Conservation (phyloP, 92 coral and sea anemone species). For the Parazoanthus swiftii region DNA sequence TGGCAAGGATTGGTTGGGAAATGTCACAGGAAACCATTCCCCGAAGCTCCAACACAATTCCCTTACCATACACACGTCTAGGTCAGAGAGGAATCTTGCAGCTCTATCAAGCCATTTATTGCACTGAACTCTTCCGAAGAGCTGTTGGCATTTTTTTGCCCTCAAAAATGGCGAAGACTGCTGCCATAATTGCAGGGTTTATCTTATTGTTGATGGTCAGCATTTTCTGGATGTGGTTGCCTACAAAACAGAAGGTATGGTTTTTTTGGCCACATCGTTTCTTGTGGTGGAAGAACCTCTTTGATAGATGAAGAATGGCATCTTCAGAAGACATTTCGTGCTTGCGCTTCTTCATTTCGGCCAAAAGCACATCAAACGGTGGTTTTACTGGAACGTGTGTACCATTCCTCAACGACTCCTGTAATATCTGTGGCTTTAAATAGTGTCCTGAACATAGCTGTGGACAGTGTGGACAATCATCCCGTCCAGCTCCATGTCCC, state of each 20-base stretch:
- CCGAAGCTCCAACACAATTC: too few species aligned
- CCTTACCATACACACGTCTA: too few species aligned
- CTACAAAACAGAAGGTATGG: too few species aligned
- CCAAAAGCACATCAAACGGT: conserved; percentile 38
- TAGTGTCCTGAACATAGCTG: conserved; percentile 47
- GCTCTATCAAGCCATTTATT: too few species aligned
- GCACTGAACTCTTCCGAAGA: too few species aligned
- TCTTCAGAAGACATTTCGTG: conserved; percentile 42
- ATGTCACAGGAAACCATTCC: too few species aligned
- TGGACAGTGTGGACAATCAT: conserved; percentile 47
- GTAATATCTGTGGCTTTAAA: conserved; percentile 40
- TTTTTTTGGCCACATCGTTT: conserved; percentile 44
- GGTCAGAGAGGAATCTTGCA: not conserved
- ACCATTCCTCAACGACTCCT: conserved; percentile 35
- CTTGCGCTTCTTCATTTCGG: conserved; percentile 37
- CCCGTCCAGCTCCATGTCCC: conserved; percentile 51
- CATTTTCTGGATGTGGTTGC: too few species aligned
- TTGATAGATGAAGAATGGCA: conserved; percentile 37
- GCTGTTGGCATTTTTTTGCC: too few species aligned
- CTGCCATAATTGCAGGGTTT: too few species aligned
- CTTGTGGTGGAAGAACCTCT: conserved; percentile 49
- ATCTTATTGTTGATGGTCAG: too few species aligned
- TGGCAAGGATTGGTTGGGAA: too few species aligned
- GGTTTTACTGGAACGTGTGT: conserved; percentile 36
- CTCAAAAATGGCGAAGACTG: too few species aligned